Percentiles rank a stretch among this genome's conserved stretches.
Conservation (phyloP, 2,797 vertebrate species). For the Momotus momota region DNA sequence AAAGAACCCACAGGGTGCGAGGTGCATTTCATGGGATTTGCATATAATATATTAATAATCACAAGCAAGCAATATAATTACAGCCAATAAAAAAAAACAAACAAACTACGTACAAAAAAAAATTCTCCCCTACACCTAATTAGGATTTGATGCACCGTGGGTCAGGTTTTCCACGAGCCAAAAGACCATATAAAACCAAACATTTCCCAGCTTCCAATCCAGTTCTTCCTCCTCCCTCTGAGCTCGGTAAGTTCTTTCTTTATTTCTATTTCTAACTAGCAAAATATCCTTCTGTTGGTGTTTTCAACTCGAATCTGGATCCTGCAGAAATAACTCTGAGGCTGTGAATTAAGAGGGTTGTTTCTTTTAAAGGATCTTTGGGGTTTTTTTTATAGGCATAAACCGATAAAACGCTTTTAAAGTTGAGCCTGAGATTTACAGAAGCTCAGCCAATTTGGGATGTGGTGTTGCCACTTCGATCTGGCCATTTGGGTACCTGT, state of each 20-base stretch:
- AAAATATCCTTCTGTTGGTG: background rate
- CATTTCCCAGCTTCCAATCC: background rate
- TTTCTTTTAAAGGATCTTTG: background rate
- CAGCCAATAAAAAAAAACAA: background rate
- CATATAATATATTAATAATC: background rate
- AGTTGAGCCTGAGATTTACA: background rate
- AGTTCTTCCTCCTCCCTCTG: background rate
- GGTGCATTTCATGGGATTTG: background rate
- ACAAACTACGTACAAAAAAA: too few relatives aligned
- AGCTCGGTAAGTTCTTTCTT: slow-evolving; percentile 29
- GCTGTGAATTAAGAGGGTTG: background rate
- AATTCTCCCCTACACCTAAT: background rate
- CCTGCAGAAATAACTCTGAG: background rate
- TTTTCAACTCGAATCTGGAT: background rate
- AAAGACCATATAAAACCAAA: slow-evolving; percentile 2
- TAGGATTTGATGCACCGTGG: background rate
- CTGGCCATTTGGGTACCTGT: fast-evolving
- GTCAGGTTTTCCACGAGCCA: slow-evolving; percentile 10
- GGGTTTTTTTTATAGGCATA: background rate
- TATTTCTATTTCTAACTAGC: background rate
- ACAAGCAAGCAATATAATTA: background rate
- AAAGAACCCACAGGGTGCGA: background rate
- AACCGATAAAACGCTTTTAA: background rate
- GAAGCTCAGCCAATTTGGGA: background rate
- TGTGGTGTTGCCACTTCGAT: background rate